Conservation (phyloP, 2,888 invertebrate species). For the Morpho deidamia region DNA sequence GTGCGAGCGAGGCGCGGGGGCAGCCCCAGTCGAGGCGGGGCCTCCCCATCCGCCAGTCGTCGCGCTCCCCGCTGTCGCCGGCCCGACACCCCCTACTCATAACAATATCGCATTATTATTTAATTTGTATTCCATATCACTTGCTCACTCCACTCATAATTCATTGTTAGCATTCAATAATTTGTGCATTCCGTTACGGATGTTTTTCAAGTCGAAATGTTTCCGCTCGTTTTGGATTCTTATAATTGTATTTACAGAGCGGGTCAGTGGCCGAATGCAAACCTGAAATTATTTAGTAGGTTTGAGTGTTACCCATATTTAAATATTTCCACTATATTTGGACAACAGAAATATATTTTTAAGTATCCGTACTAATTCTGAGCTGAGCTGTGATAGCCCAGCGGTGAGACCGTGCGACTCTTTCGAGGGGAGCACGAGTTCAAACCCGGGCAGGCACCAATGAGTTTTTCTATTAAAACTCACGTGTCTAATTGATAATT, state of each 20-base stretch:
- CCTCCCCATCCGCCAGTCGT: conserved; percentile 44
- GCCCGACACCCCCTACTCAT: conserved; percentile 46
- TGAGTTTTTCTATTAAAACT: too few species aligned
- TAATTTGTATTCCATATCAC: conserved; percentile 40
- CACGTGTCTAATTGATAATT: too few species aligned
- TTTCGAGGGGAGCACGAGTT: too few species aligned
- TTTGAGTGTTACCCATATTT: not conserved
- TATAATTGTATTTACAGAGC: too few species aligned
- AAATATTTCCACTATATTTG: too few species aligned
- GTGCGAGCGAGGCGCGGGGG: conserved; percentile 44
- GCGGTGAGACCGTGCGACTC: too few species aligned
- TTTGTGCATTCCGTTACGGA: conserved; percentile 20
- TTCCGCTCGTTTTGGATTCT: not conserved
- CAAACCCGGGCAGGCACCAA: too few species aligned
- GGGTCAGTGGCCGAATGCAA: not conserved
- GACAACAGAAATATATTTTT: too few species aligned
- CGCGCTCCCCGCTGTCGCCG: conserved; percentile 63
- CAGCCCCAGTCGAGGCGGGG: conserved; percentile 42
- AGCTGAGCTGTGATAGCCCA: too few species aligned
- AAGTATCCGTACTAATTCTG: too few species aligned
- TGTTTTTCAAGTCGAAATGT: conserved; percentile 1
- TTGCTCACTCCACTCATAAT: conserved; percentile 33
- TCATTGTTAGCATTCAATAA: conserved; percentile 29
- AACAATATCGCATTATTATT: conserved; percentile 53
- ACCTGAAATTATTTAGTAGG: not conserved